Evolutionary conservation across 2,797 vertebrate species (phyloP).

Genomic region (Channallabes apus): DNA sequence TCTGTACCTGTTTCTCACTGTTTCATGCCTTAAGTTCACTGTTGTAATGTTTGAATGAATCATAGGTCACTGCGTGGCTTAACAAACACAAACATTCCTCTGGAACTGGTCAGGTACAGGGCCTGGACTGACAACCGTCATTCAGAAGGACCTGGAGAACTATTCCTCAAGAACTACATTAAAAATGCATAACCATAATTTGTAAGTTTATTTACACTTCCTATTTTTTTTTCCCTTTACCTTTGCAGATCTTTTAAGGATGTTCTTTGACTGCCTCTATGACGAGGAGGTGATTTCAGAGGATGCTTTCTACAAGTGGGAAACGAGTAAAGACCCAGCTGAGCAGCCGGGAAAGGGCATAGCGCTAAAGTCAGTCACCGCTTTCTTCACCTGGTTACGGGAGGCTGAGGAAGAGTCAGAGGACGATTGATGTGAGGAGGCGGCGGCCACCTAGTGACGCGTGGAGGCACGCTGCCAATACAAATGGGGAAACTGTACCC

Average conservation of each 20-base stretch:
- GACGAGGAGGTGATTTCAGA: conserved; percentile 98
- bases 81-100: no score
- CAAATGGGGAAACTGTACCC: conserved; percentile 67
- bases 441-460: conserved; percentile 80
- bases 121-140: no score
- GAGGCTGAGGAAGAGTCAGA: conserved; percentile 98
- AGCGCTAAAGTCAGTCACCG: conserved; percentile 92
- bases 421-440: conserved; percentile 88
- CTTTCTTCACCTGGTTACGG: conserved; percentile 96
- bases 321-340: conserved; percentile 90
- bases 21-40: no score
- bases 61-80: no score
- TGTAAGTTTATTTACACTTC: not conserved
- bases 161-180: no score
- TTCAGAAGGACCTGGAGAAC: no score
- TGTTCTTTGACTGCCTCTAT: conserved; percentile 98
- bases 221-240: not conserved
- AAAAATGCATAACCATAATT: no score
- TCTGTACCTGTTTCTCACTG: no score
- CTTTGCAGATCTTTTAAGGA: conserved; percentile 87
- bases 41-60: no score
- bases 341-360: conserved; percentile 94
- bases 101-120: no score
- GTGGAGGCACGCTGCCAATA: conserved; percentile 77
- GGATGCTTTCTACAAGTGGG: conserved; percentile 98